Percentiles rank a stretch among this genome's conserved stretches.
Evolutionary conservation across 2,113 vertebrate genomes (phyloP).

Genomic region (Procavia capensis): DNA sequence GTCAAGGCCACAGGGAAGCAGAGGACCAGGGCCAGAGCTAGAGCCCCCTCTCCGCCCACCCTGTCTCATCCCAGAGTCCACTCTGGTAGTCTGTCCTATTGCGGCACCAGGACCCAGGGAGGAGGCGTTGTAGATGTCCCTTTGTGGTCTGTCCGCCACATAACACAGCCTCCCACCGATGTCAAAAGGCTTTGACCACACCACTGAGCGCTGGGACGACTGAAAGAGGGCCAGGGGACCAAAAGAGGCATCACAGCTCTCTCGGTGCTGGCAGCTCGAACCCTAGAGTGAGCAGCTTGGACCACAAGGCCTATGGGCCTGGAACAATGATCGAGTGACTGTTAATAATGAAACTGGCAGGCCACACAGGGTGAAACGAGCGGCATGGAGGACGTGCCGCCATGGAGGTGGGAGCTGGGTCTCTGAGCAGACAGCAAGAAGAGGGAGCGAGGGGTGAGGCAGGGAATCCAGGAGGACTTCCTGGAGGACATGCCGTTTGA

Average conservation of each 20-base stretch:
- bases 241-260: neutral
- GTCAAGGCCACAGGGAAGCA: too few species aligned
- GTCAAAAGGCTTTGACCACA: neutral
- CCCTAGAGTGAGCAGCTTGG: neutral
- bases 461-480: neutral
- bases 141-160: neutral
- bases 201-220: neutral
- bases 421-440: neutral
- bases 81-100: too few species aligned
- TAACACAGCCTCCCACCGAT: too few species aligned
- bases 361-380: neutral
- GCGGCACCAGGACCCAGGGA: neutral
- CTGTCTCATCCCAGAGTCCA: neutral
- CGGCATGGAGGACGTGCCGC: fast-evolving
- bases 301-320: neutral
- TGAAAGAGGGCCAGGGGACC: neutral
- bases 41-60: too few species aligned
- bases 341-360: neutral
- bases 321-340: neutral
- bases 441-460: neutral
- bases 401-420: fast-evolving
- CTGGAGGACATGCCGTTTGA: neutral
- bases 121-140: neutral
- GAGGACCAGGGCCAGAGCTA: neutral
- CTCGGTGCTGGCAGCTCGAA: fast-evolving